These are phyloP conservation scores for Tonatia bakeri DNA, from an alignment of 2,113 vertebrate species.

Conservation along the genomic window DNA sequence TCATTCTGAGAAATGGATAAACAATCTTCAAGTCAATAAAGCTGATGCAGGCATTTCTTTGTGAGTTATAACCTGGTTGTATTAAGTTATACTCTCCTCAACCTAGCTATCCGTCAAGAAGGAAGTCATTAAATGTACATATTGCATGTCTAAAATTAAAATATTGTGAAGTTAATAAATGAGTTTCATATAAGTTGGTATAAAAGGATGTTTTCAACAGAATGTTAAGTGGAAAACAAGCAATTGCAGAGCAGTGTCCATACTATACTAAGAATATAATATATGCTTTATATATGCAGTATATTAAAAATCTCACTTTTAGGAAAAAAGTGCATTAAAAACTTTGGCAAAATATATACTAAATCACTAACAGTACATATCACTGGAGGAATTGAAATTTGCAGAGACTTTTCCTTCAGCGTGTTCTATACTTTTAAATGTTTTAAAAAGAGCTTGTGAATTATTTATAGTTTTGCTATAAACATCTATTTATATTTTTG, in stretches of 20 bases:
- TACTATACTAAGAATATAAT: not conserved
- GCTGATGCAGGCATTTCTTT: not conserved
- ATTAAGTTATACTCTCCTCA: not conserved
- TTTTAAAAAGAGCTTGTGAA: conserved; percentile 4
- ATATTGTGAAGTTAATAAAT: not conserved
- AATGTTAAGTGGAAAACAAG: not conserved
- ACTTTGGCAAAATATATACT: not conserved
- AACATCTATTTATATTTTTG: not conserved
- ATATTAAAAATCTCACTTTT: not conserved
- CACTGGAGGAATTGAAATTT: conserved; percentile 3
- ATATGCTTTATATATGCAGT: not conserved
- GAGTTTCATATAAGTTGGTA: not conserved
- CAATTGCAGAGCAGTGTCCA: not conserved
- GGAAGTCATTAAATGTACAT: not conserved
- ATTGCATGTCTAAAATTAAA: not conserved
- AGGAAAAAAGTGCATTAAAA: not conserved
- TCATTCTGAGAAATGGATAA: not conserved
- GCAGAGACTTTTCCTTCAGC: not conserved
- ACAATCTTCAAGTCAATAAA: not conserved
- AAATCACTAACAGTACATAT: not conserved
- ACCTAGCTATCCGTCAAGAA: not conserved
- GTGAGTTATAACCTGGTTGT: not conserved
- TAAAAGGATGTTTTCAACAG: not conserved
- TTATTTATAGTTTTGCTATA: not conserved
- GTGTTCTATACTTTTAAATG: not conserved